Percentiles rank a stretch among this genome's conserved stretches.
Evolutionary conservation across 2,888 invertebrate genomes (phyloP).

Genomic region (Glaucopsyche alexis): DNA sequence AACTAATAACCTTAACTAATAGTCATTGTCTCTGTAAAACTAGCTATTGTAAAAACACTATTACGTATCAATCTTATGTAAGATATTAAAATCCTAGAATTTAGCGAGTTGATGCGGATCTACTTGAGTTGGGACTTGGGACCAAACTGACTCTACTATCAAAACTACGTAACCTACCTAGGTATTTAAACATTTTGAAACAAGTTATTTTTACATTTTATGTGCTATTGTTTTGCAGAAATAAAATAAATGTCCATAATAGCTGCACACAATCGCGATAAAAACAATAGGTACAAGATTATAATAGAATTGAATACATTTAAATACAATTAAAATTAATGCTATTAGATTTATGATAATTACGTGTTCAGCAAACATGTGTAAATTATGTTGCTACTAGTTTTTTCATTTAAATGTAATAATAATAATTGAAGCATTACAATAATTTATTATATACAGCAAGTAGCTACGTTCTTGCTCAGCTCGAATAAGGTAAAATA

Average conservation of each 20-base stretch:
- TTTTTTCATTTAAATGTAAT: background rate
- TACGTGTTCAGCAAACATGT: background rate
- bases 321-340: slow-evolving; percentile 3
- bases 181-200: background rate
- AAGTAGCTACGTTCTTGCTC: background rate
- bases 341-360: background rate
- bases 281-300: background rate
- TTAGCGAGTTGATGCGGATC: background rate
- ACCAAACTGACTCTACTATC: background rate
- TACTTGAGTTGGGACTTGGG: background rate
- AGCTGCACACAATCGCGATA: slow-evolving; percentile 11
- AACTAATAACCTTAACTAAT: too few relatives aligned
- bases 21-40: too few relatives aligned
- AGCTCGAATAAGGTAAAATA: background rate
- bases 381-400: slow-evolving; percentile 6
- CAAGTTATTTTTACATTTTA: background rate
- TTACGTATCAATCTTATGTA: too few relatives aligned
- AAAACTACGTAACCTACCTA: background rate
- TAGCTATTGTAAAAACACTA: too few relatives aligned
- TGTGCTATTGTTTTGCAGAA: slow-evolving; percentile 6
- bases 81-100: background rate
- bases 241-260: slow-evolving; percentile 4
- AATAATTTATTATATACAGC: background rate
- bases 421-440: background rate
- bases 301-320: background rate